These are phyloP conservation scores for Andrena minutula DNA, from an alignment of 2,888 invertebrate genomes.

Conservation along the genomic window DNA sequence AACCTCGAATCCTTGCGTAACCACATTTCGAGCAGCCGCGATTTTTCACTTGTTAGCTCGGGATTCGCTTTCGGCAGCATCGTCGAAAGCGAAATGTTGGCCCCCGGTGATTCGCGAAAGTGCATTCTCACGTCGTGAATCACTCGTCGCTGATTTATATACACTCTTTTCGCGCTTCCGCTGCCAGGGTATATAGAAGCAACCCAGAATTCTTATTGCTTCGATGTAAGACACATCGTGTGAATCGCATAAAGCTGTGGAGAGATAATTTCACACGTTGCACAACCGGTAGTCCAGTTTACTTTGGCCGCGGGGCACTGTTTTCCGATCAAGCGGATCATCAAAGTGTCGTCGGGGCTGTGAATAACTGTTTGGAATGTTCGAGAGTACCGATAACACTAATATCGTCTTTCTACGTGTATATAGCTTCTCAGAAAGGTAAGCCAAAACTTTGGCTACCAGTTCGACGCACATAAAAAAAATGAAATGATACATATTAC, in stretches of 20 bases:
- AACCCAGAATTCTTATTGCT: background rate
- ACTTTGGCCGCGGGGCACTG: conserved; percentile 16
- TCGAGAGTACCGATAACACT: conserved; percentile 3
- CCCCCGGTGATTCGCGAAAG: conserved; percentile 13
- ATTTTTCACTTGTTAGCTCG: conserved; percentile 3
- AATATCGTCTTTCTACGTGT: background rate
- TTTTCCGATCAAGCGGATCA: background rate
- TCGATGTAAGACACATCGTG: background rate
- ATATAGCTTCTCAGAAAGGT: no score
- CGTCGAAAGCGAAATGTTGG: conserved; percentile 21
- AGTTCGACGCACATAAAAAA: no score
- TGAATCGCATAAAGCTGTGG: background rate
- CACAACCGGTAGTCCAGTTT: conserved; percentile 22
- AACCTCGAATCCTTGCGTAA: background rate
- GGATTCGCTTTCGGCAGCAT: background rate
- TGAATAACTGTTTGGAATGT: background rate
- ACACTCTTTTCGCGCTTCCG: conserved; percentile 7
- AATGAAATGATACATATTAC: no score
- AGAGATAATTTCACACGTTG: conserved; percentile 30
- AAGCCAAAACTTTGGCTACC: no score
- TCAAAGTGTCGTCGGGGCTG: background rate
- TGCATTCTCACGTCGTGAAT: conserved; percentile 42
- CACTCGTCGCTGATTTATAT: conserved; percentile 34
- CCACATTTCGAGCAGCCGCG: background rate
- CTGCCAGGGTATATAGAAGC: background rate